Percentiles rank a stretch among this genome's conserved stretches.
Conservation (phyloP, 2,797 vertebrate species). For the Aselliscus stoliczkanus region DNA sequence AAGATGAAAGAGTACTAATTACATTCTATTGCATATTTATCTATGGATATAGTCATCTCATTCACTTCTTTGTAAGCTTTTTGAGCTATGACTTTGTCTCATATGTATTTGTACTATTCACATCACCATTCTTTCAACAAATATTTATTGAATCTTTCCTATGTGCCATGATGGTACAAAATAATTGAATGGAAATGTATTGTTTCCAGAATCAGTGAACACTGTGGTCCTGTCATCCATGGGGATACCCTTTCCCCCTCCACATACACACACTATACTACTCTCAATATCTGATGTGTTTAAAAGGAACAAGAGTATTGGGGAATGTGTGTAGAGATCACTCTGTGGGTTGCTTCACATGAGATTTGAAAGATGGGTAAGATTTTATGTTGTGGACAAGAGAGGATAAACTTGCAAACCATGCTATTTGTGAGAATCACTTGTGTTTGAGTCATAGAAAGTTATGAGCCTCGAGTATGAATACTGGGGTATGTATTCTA, state of each 20-base stretch:
- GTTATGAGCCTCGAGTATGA: not conserved
- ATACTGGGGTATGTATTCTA: not conserved
- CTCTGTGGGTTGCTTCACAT: not conserved
- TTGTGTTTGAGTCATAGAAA: not conserved
- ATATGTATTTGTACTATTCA: not conserved
- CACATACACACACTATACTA: not conserved
- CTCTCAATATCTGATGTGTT: not conserved
- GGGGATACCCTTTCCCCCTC: fast-evolving
- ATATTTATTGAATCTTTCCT: not conserved
- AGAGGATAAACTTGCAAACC: not conserved
- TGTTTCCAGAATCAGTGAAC: not conserved
- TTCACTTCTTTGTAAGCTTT: not conserved
- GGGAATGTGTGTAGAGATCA: not conserved
- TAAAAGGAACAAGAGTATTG: not conserved
- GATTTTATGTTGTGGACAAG: not conserved
- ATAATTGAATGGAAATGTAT: not conserved
- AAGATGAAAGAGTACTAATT: not conserved
- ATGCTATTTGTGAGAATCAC: not conserved
- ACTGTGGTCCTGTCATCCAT: not conserved
- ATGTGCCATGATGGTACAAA: not conserved
- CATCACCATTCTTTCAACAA: not conserved
- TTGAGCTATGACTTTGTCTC: not conserved
- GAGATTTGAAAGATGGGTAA: not conserved
- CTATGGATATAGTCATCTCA: not conserved
- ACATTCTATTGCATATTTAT: not conserved